These are phyloP conservation scores for Micromys minutus DNA, from an alignment of 2,113 vertebrate species.

Conservation along the genomic window DNA sequence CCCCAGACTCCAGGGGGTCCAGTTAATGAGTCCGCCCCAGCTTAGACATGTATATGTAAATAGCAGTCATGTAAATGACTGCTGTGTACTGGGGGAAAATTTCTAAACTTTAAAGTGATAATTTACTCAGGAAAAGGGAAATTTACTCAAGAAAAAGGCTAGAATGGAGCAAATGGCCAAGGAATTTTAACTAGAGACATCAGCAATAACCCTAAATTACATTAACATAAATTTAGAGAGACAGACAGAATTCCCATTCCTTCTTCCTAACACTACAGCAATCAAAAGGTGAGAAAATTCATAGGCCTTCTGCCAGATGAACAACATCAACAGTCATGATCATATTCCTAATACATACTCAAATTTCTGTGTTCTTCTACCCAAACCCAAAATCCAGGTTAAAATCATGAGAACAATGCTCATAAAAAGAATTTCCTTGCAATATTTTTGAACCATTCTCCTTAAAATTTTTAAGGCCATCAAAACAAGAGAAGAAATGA, in stretches of 20 bases:
- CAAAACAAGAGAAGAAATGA: conserved; percentile 48
- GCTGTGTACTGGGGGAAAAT: not conserved
- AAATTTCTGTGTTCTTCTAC: conserved; percentile 8
- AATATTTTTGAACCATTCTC: conserved; percentile 27
- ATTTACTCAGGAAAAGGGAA: not conserved
- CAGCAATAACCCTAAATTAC: not conserved
- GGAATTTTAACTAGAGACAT: not conserved
- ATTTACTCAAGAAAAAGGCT: not conserved
- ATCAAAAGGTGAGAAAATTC: conserved; percentile 12
- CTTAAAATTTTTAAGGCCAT: conserved; percentile 49
- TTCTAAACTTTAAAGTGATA: conserved; percentile 1
- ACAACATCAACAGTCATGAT: conserved; percentile 46
- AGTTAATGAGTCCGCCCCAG: not conserved
- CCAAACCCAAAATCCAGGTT: not conserved
- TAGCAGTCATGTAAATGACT: conserved; percentile 11
- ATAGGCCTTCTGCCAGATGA: conserved; percentile 3
- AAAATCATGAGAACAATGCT: conserved; percentile 44
- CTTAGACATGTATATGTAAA: not conserved
- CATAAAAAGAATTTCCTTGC: conserved; percentile 31
- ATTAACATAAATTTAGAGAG: conserved; percentile 23
- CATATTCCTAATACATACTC: not conserved
- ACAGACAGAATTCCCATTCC: not conserved
- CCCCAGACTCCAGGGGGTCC: not conserved
- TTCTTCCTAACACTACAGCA: conserved; percentile 6
- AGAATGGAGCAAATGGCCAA: not conserved